Conservation (phyloP, 1,140 invertebrate species). For the Drosophila lini region DNA sequence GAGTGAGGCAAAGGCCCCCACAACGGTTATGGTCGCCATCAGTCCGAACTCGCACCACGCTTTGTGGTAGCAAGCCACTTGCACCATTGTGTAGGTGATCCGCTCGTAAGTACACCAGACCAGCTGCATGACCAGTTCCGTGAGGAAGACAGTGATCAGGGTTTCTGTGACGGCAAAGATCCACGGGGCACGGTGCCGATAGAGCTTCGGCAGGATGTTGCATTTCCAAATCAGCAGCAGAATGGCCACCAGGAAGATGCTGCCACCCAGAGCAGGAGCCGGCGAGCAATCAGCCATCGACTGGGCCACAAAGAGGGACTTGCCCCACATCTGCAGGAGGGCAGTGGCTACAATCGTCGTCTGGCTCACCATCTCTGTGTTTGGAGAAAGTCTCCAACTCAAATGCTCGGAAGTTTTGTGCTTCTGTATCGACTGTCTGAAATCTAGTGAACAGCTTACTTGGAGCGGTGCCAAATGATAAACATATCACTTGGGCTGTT, state of each 20-base stretch:
- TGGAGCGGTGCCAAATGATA: slow-evolving; percentile 8
- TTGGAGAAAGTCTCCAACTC: slow-evolving; percentile 1
- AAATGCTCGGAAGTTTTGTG: slow-evolving; percentile 8
- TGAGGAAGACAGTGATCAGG: slow-evolving; percentile 35
- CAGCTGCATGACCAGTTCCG: slow-evolving; percentile 31
- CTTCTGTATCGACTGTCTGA: neutral
- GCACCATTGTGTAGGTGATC: slow-evolving; percentile 3
- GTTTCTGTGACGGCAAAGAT: slow-evolving; percentile 27
- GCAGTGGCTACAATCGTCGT: slow-evolving; percentile 29
- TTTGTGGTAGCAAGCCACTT: slow-evolving; percentile 16
- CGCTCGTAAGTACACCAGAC: slow-evolving; percentile 45
- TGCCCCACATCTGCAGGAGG: slow-evolving; percentile 39
- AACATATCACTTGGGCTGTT: slow-evolving; percentile 12
- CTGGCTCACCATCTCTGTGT: slow-evolving; percentile 39
- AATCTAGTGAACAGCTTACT: slow-evolving; percentile 20
- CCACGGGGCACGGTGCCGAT: slow-evolving; percentile 8
- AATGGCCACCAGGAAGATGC: slow-evolving; percentile 27
- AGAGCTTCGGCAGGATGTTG: slow-evolving; percentile 36
- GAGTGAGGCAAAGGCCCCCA: slow-evolving; percentile 15
- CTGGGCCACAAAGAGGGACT: slow-evolving; percentile 37
- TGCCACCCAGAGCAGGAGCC: slow-evolving; percentile 8
- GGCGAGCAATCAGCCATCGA: slow-evolving; percentile 16
- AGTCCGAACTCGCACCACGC: slow-evolving; percentile 40
- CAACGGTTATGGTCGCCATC: neutral
- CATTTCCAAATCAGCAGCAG: slow-evolving; percentile 37